Conservation (phyloP, 2,888 invertebrate genomes). For the Nemurella pictetii region DNA sequence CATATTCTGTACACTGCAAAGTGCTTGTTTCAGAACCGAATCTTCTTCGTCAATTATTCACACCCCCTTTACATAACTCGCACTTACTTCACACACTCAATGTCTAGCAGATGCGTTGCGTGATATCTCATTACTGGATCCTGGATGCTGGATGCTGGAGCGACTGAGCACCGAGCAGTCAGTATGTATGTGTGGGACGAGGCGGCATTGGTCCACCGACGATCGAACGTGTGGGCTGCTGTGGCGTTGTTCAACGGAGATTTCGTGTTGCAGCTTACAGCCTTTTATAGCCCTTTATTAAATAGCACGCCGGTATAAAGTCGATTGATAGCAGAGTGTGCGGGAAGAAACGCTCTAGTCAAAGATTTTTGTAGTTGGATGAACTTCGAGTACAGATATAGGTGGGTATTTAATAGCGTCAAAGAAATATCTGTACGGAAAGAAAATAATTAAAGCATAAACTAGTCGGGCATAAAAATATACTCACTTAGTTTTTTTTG, state of each 20-base stretch:
- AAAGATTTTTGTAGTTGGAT: neutral
- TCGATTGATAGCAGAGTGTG: neutral
- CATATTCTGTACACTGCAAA: neutral
- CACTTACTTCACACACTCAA: neutral
- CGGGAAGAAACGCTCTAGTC: neutral
- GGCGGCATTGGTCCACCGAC: neutral
- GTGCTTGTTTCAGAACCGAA: neutral
- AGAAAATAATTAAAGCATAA: neutral
- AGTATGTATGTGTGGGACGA: neutral
- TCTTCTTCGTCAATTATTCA: neutral
- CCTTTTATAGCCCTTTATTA: neutral
- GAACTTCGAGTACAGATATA: neutral
- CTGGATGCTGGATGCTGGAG: too few relatives aligned
- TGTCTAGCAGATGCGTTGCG: neutral
- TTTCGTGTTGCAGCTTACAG: neutral
- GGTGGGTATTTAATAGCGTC: neutral
- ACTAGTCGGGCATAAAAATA: neutral
- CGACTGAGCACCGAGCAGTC: neutral
- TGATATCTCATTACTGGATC: neutral
- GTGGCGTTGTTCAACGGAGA: neutral
- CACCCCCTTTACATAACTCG: neutral
- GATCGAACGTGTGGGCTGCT: neutral
- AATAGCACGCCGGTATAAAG: neutral
- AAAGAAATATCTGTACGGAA: neutral
- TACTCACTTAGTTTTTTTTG: neutral